These are phyloP conservation scores for Propithecus deckenii DNA, from an alignment of 2,797 vertebrate genomes.

Conservation along the genomic window DNA sequence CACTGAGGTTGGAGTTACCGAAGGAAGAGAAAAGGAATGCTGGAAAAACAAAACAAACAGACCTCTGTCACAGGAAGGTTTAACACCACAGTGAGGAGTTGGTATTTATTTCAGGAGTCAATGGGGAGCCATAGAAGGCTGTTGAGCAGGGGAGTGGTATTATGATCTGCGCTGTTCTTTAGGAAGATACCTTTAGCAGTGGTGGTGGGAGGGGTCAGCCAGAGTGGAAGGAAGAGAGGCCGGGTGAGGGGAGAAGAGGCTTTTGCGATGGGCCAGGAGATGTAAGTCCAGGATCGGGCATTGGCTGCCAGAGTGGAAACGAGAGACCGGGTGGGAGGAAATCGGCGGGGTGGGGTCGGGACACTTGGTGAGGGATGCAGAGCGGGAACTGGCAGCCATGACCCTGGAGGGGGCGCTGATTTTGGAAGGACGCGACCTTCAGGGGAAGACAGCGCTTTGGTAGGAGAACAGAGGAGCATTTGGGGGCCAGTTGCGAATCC, in stretches of 20 bases:
- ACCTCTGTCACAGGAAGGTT: background rate
- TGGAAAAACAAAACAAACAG: background rate
- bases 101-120: background rate
- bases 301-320: background rate
- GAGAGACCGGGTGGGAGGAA: background rate
- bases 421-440: background rate
- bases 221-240: background rate
- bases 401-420: background rate
- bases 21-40: background rate
- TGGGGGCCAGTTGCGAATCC: constrained; percentile 38
- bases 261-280: background rate
- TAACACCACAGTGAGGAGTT: fast-evolving
- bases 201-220: background rate
- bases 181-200: background rate
- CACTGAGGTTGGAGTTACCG: background rate
- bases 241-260: too few species aligned
- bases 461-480: constrained; percentile 37
- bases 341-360: fast-evolving
- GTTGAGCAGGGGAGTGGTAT: background rate
- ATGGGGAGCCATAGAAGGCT: background rate
- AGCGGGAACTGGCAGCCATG: background rate
- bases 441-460: background rate
- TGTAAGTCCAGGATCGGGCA: fast-evolving
- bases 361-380: background rate
- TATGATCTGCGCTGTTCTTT: background rate